Conservation (phyloP, 2,113 vertebrate genomes). For the Dicrurus megarhynchus region DNA sequence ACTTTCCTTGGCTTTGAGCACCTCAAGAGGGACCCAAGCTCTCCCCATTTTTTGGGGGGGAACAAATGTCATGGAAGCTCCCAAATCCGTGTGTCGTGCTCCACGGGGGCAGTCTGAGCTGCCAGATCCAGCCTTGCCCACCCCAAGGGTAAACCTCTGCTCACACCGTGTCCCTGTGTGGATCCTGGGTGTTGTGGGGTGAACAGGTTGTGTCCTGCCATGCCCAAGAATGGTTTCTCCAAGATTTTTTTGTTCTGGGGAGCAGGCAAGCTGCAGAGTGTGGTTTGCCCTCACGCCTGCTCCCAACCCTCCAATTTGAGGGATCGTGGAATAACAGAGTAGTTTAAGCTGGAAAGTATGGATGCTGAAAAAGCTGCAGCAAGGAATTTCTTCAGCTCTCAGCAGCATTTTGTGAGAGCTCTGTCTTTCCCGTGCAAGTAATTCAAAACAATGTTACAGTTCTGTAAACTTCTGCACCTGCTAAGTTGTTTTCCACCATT, state of each 20-base stretch:
- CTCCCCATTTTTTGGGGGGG: not conserved
- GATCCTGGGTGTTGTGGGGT: not conserved
- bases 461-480: no score
- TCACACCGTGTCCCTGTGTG: fast-evolving
- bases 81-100: fast-evolving
- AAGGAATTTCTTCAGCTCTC: no score
- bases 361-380: no score
- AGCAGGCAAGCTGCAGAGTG: not conserved
- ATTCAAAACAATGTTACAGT: no score
- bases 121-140: not conserved
- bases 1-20: not conserved
- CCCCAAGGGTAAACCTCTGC: not conserved
- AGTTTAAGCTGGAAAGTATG: not conserved
- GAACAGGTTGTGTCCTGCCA: fast-evolving
- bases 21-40: not conserved
- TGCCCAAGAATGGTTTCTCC: not conserved
- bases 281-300: not conserved
- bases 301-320: not conserved
- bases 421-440: no score
- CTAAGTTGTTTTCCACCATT: no score
- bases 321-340: not conserved
- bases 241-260: not conserved
- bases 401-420: no score
- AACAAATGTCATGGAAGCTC: not conserved
- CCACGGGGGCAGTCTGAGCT: not conserved